Conservation (phyloP, 2,113 vertebrate genomes). For the Entelurus aequoreus region DNA sequence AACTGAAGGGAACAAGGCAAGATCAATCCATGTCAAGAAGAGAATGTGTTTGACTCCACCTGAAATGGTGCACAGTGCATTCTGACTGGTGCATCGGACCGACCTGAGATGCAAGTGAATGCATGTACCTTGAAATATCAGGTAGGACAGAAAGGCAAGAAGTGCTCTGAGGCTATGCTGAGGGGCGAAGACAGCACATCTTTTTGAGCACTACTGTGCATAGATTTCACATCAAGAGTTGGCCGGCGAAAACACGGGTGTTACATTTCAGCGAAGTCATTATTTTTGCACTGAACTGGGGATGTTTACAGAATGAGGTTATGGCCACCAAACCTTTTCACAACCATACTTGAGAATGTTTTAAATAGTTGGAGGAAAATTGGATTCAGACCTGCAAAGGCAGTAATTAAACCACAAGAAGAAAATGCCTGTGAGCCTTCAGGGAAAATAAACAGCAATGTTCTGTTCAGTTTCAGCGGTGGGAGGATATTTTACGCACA, state of each 20-base stretch:
- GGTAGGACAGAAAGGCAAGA: constrained; percentile 2
- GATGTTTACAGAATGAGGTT: constrained; percentile 5
- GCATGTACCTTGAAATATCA: constrained; percentile 14
- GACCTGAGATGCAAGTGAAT: neutral
- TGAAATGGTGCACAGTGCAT: neutral
- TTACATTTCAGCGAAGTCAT: constrained; percentile 3
- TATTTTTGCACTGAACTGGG: constrained; percentile 11
- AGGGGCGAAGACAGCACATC: neutral
- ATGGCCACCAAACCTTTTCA: neutral
- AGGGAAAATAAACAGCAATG: neutral
- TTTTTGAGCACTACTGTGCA: neutral
- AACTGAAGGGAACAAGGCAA: constrained; percentile 14
- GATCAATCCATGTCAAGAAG: constrained; percentile 15
- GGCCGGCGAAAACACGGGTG: neutral
- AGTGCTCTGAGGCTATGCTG: neutral
- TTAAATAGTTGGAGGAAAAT: neutral
- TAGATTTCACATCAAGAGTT: constrained; percentile 7
- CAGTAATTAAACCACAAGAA: constrained; percentile 10
- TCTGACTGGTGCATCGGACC: neutral
- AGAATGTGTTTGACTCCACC: neutral
- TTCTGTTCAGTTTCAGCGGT: constrained; percentile 11
- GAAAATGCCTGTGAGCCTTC: constrained; percentile 5
- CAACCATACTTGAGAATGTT: constrained; percentile 3
- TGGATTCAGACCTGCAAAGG: constrained; percentile 13
- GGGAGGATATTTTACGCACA: constrained; percentile 6